A percentile compares a stretch with the other conserved stretches of the same genome.
Conservation (phyloP, 1,140 invertebrate genomes). For the Magallana gigas region DNA sequence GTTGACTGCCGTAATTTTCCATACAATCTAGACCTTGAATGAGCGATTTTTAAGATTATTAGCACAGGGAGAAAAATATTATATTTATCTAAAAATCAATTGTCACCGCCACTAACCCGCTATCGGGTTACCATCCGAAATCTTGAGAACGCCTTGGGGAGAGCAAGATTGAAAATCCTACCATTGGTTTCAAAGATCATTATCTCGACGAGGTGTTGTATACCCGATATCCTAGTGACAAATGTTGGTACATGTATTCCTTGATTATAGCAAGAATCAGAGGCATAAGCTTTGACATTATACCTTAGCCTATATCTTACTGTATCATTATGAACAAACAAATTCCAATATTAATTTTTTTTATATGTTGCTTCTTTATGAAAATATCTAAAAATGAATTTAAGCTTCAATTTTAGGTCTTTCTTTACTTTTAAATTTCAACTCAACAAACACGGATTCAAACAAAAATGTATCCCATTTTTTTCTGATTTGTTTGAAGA, state of each 20-base stretch:
- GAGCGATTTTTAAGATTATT: conserved; percentile 19
- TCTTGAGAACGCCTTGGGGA: conserved; percentile 6
- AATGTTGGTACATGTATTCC: no score
- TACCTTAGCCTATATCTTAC: no score
- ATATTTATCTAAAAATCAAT: conserved; percentile 33
- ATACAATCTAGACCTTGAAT: conserved; percentile 10
- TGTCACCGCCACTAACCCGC: conserved; percentile 13
- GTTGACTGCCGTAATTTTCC: conserved; percentile 7
- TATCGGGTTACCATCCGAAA: conserved; percentile 29
- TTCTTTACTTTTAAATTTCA: no score
- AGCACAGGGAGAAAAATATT: conserved; percentile 11
- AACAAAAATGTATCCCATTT: no score
- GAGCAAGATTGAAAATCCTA: neutral
- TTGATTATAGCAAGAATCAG: no score
- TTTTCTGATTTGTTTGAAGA: neutral
- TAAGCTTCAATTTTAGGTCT: no score
- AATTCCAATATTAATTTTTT: no score
- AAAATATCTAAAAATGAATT: no score
- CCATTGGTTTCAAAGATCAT: conserved; percentile 1
- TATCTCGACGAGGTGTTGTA: conserved; percentile 20
- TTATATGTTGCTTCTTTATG: no score
- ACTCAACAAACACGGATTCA: neutral
- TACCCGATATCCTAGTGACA: neutral
- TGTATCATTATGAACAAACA: no score
- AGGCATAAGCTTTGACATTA: no score